Percentiles rank a stretch among this genome's conserved stretches.
Evolutionary conservation across 2,113 vertebrate species (phyloP).

Genomic region (Rousettus leschenaultii): DNA sequence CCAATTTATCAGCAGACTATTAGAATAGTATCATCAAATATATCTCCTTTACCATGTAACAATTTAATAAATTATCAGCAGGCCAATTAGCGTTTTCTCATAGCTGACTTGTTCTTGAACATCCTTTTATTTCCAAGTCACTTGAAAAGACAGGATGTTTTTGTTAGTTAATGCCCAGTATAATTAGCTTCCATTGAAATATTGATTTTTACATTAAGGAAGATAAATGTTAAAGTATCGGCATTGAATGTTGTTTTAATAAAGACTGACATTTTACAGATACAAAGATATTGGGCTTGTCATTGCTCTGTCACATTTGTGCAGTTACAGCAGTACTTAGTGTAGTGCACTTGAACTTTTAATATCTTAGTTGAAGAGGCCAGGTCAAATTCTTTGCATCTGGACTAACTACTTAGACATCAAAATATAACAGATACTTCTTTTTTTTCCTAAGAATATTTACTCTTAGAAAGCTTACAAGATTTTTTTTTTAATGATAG

Average conservation of each 20-base stretch:
- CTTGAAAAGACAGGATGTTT: constrained; percentile 41
- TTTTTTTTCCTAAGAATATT: constrained; percentile 50
- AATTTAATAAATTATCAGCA: not conserved
- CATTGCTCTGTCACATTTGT: not conserved
- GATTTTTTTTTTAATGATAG: not conserved
- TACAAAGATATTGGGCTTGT: constrained; percentile 23
- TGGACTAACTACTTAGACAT: constrained; percentile 42
- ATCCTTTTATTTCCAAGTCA: constrained; percentile 51
- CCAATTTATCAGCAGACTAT: not conserved
- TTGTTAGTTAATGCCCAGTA: constrained; percentile 63
- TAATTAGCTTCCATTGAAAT: constrained; percentile 76
- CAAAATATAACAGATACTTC: constrained; percentile 3
- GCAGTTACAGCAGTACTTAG: not conserved
- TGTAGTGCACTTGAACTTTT: not conserved
- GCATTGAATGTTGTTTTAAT: constrained; percentile 67
- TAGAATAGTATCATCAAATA: not conserved
- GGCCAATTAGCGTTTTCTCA: not conserved
- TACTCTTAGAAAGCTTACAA: not conserved
- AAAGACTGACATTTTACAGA: constrained; percentile 68
- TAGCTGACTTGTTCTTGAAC: not conserved
- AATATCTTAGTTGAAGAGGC: not conserved
- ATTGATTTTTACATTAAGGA: constrained; percentile 80
- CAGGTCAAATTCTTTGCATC: constrained; percentile 33
- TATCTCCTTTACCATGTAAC: not conserved
- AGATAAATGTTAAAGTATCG: constrained; percentile 71